A percentile compares a stretch with the other conserved stretches of the same genome.
phyloP scores from a whole-genome alignment of 2,888 invertebrate species.

The Oscheius onirici region DNA sequence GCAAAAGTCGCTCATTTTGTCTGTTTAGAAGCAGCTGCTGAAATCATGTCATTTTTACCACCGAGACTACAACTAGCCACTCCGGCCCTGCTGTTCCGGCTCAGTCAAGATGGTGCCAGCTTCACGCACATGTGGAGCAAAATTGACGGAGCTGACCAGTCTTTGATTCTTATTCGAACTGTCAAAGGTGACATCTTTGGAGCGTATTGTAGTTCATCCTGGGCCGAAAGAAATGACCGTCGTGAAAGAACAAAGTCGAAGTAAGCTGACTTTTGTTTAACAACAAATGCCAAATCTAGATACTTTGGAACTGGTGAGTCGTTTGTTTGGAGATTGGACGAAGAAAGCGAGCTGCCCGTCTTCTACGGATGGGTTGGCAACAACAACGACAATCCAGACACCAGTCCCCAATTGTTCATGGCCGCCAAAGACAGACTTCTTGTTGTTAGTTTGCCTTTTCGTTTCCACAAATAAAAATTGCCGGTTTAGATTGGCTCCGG shows the following conservation, averaged over 20 bases:
- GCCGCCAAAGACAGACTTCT: constrained; percentile 63
- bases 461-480: constrained; percentile 1
- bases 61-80: constrained; percentile 65
- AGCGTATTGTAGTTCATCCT: constrained; percentile 66
- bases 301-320: constrained; percentile 67
- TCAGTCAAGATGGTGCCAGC: constrained; percentile 68
- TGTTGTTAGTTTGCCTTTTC: constrained; percentile 62
- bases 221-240: constrained; percentile 66
- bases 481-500: constrained; percentile 66
- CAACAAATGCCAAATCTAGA: constrained; percentile 30
- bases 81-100: constrained; percentile 59
- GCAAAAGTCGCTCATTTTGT: not conserved
- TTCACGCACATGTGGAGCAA: constrained; percentile 68
- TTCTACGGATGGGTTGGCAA: constrained; percentile 66
- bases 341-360: constrained; percentile 54
- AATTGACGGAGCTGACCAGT: constrained; percentile 65
- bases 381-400: constrained; percentile 53
- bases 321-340: constrained; percentile 63
- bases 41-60: constrained; percentile 64
- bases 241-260: constrained; percentile 60
- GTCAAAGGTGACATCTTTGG: constrained; percentile 64
- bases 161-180: constrained; percentile 62
- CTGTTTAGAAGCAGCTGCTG: constrained; percentile 57
- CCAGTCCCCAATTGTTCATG: constrained; percentile 68
- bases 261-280: constrained; percentile 29